Evolutionary conservation across 2,797 vertebrate genomes (phyloP), one percentile per base, ranked within the genome.

Genomic region (Xenentodon cancila): DNA sequence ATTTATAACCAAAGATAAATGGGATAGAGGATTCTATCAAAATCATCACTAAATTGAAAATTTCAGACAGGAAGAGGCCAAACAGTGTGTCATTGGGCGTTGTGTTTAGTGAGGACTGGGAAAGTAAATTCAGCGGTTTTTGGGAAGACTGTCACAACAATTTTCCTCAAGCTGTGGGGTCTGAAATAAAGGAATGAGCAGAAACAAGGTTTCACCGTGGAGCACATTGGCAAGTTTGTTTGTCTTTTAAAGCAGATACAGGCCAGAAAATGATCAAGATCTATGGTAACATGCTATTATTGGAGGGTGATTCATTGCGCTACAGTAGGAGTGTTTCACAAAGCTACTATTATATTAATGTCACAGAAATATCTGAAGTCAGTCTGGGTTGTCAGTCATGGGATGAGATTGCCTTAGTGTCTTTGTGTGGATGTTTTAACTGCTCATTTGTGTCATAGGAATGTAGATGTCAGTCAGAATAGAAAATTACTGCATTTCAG

Each of bases 1-100:
- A 78, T 89, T 80, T 80, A 79, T 72, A 80, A 68, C 53, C 47
- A 42, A 65, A 68, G 56, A 79, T 30, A 34, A 71, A 60, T 53
- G 68, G 63, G 76, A 82, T 69, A 34, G 65, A 78, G 17, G 60
- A 69, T 53, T 52, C 48, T 51, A 59, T 80, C 59, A 74, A 75
- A 74, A 71, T 69, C 53, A 70, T 64, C 34, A 65, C 30, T 55
- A 59, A 79, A 77, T 66, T 60, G 58, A 79, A 69, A 79, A 74
- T 57, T 71, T 46, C 22, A 51, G 45, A 37, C 64, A 63, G 72
- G 30, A 61, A 74, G 30, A 70, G 52, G 57, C 46, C 37, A 40
- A 40, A 40, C 37, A 57, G 44, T 42, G 55, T 78, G 75, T 78
- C 63, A 69, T 25, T 52, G 48, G 58, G 54, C 55, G 0, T 51